phyloP scores from a whole-genome alignment of 2,888 invertebrate species.

The Linyphia triangularis region DNA sequence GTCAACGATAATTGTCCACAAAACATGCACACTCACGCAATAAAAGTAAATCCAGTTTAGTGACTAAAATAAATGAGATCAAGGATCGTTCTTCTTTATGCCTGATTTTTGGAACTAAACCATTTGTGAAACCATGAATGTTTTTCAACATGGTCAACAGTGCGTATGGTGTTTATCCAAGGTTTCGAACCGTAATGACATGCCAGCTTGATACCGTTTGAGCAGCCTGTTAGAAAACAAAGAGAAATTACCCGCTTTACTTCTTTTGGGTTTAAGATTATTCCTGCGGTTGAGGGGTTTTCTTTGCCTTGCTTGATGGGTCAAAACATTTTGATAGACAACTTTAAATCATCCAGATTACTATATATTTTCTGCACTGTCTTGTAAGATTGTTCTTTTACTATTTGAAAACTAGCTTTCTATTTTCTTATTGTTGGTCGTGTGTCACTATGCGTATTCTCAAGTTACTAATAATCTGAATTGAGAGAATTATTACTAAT shows the following conservation, averaged over 20 bases:
- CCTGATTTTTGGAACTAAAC: not conserved
- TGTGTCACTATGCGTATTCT: no score
- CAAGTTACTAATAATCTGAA: no score
- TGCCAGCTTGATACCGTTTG: slow-evolving; percentile 17
- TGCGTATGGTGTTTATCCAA: slow-evolving; percentile 27
- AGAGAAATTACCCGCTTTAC: not conserved
- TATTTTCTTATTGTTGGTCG: no score
- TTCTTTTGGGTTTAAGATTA: slow-evolving; percentile 22
- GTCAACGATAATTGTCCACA: no score
- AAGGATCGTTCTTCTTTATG: not conserved
- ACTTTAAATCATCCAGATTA: not conserved
- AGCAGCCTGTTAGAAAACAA: not conserved
- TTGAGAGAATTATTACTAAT: no score
- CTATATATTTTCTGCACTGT: not conserved
- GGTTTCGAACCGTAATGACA: slow-evolving; percentile 37
- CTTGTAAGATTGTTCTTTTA: not conserved
- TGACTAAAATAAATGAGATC: not conserved
- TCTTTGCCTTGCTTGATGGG: not conserved
- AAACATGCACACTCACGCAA: no score
- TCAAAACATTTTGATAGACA: slow-evolving; percentile 7
- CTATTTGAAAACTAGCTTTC: not conserved
- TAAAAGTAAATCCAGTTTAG: no score
- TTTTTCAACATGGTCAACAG: slow-evolving; percentile 33
- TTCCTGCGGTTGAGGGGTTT: slow-evolving; percentile 23
- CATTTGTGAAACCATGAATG: not conserved